These are phyloP conservation scores for Pagrus major DNA, from an alignment of 2,113 vertebrate genomes.

Conservation along the genomic window DNA sequence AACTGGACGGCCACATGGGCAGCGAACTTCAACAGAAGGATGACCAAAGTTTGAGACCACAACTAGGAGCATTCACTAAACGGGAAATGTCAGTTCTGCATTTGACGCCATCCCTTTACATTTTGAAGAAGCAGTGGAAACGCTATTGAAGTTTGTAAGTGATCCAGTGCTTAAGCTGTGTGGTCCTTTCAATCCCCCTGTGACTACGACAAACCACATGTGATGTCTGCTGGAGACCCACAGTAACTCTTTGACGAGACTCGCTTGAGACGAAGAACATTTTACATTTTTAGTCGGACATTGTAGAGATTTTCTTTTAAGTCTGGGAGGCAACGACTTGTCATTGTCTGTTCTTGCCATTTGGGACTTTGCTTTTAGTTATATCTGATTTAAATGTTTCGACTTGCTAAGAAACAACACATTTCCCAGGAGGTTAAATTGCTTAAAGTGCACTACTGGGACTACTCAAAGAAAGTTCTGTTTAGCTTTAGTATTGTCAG, in stretches of 20 bases:
- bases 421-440: conserved; percentile 11
- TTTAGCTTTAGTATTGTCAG: conserved; percentile 17
- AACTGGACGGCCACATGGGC: conserved; percentile 7
- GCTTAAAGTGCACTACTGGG: conserved; percentile 13
- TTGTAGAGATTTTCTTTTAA: background rate
- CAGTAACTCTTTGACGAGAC: background rate
- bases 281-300: background rate
- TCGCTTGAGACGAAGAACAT: background rate
- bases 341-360: background rate
- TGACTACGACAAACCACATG: background rate
- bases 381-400: background rate
- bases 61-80: background rate
- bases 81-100: background rate
- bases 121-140: background rate
- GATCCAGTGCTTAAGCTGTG: conserved; percentile 8
- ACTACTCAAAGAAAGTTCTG: conserved; percentile 8
- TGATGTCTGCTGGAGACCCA: conserved; percentile 14
- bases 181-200: conserved; percentile 4
- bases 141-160: background rate
- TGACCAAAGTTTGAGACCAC: background rate
- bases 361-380: background rate
- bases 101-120: background rate
- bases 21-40: conserved; percentile 14
- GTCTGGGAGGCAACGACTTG: background rate
- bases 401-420: background rate